Base-by-base conservation (phyloP, 1,140 invertebrate species). In the Pachyrhynchus sulphureomaculatus region DNA sequence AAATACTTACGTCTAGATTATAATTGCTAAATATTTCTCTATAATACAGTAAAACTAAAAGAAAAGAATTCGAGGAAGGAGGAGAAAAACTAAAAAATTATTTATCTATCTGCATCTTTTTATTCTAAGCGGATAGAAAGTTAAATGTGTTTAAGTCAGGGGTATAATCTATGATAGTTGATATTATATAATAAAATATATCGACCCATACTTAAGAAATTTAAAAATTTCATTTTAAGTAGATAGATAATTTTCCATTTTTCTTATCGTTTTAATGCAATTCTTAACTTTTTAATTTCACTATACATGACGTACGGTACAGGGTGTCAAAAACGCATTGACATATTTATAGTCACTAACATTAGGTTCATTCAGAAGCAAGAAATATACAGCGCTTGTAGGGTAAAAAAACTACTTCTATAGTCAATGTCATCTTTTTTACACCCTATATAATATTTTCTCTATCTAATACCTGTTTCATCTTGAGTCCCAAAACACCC, bases 391-490 rank as follows among this genome's bases (percentile, higher is more conserved):
- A 47, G 44, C 44, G 6, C 13, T 18, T 13, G n/a, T 18, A 51
- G 29, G 33, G 48, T 51, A 51, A 51, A 32, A 49, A 51, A 33
- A 34, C 34, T 54, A 54, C 37, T 17, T 32, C 18, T 42, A 10
- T 42, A 10, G 17, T 37, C 41, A 39, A 17, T 13, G 3, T 29
- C 17, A 23, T 34, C 29, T 58, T 37, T 51, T 52, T 13, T 23
- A 21, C 39, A 37, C 57, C 48, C 57, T 51, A 36, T 44, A 42
- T 58, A 2, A 34, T 39, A 48, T 52, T 42, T 57, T 47, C 4
- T 23, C 34, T 59, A 59, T 51, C 47, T 59, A 51, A 51, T 59
- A 59, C 47, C 57, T 59, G 57, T 48, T 59, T 48, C 18, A 59
- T 48, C 21, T 58, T 59, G 57, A 42, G 57, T 59, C 57, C 57